Evolutionary conservation across 2,888 invertebrate species (phyloP), one percentile per base, ranked within the genome.

Genomic region (Epiblema foenella): DNA sequence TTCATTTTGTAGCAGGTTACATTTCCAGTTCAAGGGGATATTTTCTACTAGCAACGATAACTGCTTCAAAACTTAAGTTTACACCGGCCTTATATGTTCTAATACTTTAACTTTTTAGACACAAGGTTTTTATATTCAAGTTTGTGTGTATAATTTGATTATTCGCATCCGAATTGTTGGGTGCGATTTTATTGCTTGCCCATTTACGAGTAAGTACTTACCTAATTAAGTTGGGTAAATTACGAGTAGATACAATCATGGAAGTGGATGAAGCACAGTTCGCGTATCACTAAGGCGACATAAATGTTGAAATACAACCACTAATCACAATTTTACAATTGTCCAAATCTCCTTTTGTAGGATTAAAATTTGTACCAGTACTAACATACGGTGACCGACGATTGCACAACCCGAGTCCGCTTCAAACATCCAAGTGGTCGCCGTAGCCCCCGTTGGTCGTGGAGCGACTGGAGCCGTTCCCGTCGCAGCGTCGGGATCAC

Each of bases 401-500:
- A 29, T 3, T 33, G 33, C 46, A 10, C 49, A 62, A 9, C 52
- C 15, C 37, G 29, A 33, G 15, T 51, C 49, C 33, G 7, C 9
- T 18, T 69, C 56, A 71, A 46, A 60, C 66, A 2, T 62, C 67
- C 49, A 71, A 67, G 24, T 29, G 71, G 56, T 67, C 60, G 56
- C 67, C 67, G 39, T 71, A 71, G 39, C 68, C 29, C 29, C 29
- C 37, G 39, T 54, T 56, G 54, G 66, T 20, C 29, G 58, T 24
- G 60, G 66, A 56, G 54, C 70, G 65, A 52, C 66, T 46, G 70
- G 70, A 65, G 52, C 66, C 66, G 66, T 54, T 24, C 39, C 65
- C 57, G 56, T 56, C 56, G 65, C 39, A 46, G 37, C 63, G 67
- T 51, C 11, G 49, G 74, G 37, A 86, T 90, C 89, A 93, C 83